phyloP scores from a whole-genome alignment of 1,140 invertebrate genomes.

The Caerostris darwini region DNA sequence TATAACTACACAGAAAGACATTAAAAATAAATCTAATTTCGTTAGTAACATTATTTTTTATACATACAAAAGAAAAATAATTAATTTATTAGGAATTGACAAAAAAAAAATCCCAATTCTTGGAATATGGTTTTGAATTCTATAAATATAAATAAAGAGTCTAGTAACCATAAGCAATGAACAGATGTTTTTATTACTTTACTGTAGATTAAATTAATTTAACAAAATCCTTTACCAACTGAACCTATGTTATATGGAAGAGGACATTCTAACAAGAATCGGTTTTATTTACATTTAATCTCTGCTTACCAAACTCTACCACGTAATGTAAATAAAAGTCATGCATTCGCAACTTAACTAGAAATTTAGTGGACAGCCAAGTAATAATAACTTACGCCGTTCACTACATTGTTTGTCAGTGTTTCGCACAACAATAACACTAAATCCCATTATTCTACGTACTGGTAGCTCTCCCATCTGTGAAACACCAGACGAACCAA shows the following conservation, averaged over 20 bases:
- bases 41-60: too few relatives aligned
- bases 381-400: background rate
- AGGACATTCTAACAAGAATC: background rate
- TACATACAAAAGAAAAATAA: too few relatives aligned
- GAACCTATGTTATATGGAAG: too few relatives aligned
- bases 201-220: background rate
- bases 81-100: too few relatives aligned
- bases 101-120: too few relatives aligned
- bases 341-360: background rate
- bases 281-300: background rate
- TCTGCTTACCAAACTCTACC: background rate
- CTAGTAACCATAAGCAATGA: too few relatives aligned
- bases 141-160: too few relatives aligned
- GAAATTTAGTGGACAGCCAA: background rate
- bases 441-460: background rate
- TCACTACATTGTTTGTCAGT: background rate
- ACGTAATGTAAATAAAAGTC: background rate
- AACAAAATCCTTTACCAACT: background rate
- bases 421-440: conserved; percentile 12
- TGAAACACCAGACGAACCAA: background rate
- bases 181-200: background rate
- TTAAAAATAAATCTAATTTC: too few relatives aligned
- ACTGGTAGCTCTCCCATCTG: background rate
- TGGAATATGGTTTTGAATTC: too few relatives aligned
- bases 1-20: too few relatives aligned